Base-by-base conservation (phyloP, 2,113 vertebrate genomes). In the Labrus mixtus region DNA sequence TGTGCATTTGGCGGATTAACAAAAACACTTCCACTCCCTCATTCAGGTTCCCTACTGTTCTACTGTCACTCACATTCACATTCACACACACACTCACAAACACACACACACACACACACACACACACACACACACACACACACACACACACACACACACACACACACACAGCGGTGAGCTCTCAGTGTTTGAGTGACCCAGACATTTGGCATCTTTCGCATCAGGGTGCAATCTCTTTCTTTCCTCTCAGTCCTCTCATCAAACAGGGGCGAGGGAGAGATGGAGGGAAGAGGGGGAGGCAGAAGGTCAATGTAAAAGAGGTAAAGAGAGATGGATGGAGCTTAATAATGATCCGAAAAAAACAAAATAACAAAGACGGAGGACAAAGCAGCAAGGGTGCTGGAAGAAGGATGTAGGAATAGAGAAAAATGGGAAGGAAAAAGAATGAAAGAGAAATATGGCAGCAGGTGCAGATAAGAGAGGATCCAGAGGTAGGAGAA, bases 141-240 rank as follows among this genome's bases (percentile, higher is more conserved):
- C 76, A 60, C 73, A 75, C 55, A 59, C 45, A 79, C 73, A 64
- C 57, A 73, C 55, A 37, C 74, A 69, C 64, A 22, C 73, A 54
- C 75, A 55, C 48, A 70, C 58, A 79, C 74, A 48, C 79, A 77
- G 79, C 45, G 41, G 81, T 78, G 29, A 68, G 76, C 60, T 70
- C 82, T 79, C 64, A 51, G 82, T 83, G 68, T 83, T 68, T 74
- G 74, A 51, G 67, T 90, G 91, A 92, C 87, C 87, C 73, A 83
- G 85, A 91, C 90, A 89, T 91, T 88, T 88, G 90, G 85, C 90
- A 84, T 79, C 81, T 74, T 78, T 90, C 87, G 19, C 90, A 51
- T 87, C 81, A 77, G 82, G 91, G 90, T 86, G 89, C 83, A 78
- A 79, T 84, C 87, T 90, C 82, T 89, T 85, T 90, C 90, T 92